Base-by-base conservation (phyloP, 2,113 vertebrate species). In the Hippolais icterina region DNA sequence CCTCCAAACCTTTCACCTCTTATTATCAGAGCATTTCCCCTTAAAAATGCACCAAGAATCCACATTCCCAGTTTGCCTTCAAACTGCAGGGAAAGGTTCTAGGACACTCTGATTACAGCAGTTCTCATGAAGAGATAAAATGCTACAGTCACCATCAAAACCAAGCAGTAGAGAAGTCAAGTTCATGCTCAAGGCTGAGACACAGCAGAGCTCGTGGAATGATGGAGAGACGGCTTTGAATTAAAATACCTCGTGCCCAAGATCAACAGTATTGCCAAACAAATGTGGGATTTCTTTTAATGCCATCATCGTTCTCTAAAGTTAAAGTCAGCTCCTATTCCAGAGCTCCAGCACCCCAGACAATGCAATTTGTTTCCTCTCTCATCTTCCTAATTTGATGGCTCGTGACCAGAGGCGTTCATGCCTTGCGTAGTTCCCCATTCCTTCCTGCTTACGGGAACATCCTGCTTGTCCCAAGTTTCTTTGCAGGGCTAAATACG, bases 371-470 rank as follows among this genome's bases (percentile, higher is more conserved):
- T 0, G 35, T 97, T 80, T 96, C 97, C 83, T 98, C 95, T 63
- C 98, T 98, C 65, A 41, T 93, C 37, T 98, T 97, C 90, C 94
- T 98, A 97, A 97, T 97, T 56, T 1, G 5, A 97, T 98, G 97
- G 96, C 98, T 96, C 41, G 87, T 41, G 97, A 98, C 94, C 97
- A 98, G 7, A 90, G 98, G n/a, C 95, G 53, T 6, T 98, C 33
- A 96, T 19, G 98, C 98, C 92, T 98, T 99, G 98, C 95, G 97
- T 72, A 98, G 98, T 25, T 98, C 98, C 22, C 98, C 98, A 7
- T 98, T 98, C 95, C 97, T 99, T 94, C 98, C 98, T 23, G 76
- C 96, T 54, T 97, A 98, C 11, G 94, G 98, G 79, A 98, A 98
- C 22, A 96, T 98, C 41, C 98, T 99, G 96, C 84, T 98, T 68